Percentiles rank a stretch among this genome's conserved stretches.
Evolutionary conservation across 2,113 vertebrate species (phyloP).

Genomic region (Leptosomus discolor): DNA sequence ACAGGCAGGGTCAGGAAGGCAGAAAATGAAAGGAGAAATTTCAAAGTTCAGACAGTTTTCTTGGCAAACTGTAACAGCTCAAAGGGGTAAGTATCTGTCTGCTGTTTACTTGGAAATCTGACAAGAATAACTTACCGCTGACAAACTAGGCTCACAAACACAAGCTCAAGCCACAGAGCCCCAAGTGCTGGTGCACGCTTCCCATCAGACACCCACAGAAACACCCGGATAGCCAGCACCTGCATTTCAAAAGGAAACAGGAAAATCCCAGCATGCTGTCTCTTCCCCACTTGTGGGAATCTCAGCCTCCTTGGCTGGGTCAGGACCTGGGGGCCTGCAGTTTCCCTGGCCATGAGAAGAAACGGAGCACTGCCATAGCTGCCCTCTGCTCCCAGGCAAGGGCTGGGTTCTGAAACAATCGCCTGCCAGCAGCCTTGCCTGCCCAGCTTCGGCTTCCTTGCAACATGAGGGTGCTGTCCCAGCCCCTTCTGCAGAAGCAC

Average conservation of each 20-base stretch:
- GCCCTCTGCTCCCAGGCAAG: not conserved
- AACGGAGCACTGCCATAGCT: not conserved
- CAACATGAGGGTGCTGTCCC: rapidly evolving
- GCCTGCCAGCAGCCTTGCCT: not conserved
- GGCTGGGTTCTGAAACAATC: not conserved
- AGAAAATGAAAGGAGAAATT: conserved; percentile 22
- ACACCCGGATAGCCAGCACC: not conserved
- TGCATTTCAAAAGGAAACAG: not conserved
- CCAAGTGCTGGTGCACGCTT: rapidly evolving
- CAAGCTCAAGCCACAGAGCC: not conserved
- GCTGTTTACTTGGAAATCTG: conserved; percentile 4
- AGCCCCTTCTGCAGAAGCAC: not conserved
- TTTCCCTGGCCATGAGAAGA: not conserved
- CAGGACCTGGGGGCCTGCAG: not conserved
- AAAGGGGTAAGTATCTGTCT: not conserved
- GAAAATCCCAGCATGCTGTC: not conserved
- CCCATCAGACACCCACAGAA: not conserved
- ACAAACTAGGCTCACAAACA: not conserved
- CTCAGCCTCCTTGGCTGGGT: not conserved
- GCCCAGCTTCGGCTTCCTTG: not conserved
- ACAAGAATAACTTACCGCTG: not conserved
- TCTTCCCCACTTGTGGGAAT: not conserved
- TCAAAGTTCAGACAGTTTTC: conserved; percentile 13
- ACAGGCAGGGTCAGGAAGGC: not conserved
- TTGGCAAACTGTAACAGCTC: not conserved